These are phyloP conservation scores for Seladonia tumulorum DNA, from an alignment of 2,888 invertebrate genomes.

Conservation along the genomic window DNA sequence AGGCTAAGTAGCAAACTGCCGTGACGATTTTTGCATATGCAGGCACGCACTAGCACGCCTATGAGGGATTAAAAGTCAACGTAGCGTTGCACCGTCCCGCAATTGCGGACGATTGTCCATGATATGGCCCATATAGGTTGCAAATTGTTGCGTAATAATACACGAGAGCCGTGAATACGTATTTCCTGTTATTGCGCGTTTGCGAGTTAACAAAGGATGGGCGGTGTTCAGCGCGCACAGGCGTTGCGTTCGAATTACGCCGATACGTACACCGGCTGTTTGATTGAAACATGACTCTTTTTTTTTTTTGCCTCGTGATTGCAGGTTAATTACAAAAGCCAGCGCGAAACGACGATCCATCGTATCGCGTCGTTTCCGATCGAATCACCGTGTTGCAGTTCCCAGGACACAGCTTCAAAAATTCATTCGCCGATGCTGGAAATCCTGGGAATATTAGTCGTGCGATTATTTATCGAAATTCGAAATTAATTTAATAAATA, in stretches of 20 bases:
- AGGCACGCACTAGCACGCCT: background rate
- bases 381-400: background rate
- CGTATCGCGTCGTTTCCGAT: background rate
- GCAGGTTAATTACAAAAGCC: background rate
- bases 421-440: background rate
- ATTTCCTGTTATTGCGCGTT: conserved; percentile 45
- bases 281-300: background rate
- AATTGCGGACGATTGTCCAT: conserved; percentile 32
- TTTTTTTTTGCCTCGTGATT: background rate
- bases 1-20: background rate
- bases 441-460: no score
- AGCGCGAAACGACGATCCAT: background rate
- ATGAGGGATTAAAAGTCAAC: conserved; percentile 35
- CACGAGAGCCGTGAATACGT: conserved; percentile 43
- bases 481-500: no score
- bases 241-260: conserved; percentile 13
- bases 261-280: background rate
- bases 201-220: conserved; percentile 41
- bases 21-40: background rate
- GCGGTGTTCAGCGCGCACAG: background rate
- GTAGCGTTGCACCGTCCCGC: conserved; percentile 23
- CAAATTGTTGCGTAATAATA: conserved; percentile 55
- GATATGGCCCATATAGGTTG: conserved; percentile 42
- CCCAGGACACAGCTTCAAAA: background rate
- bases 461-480: no score